These are phyloP conservation scores for Pontoporia blainvillei DNA, from an alignment of 2,113 vertebrate genomes.

Conservation along the genomic window DNA sequence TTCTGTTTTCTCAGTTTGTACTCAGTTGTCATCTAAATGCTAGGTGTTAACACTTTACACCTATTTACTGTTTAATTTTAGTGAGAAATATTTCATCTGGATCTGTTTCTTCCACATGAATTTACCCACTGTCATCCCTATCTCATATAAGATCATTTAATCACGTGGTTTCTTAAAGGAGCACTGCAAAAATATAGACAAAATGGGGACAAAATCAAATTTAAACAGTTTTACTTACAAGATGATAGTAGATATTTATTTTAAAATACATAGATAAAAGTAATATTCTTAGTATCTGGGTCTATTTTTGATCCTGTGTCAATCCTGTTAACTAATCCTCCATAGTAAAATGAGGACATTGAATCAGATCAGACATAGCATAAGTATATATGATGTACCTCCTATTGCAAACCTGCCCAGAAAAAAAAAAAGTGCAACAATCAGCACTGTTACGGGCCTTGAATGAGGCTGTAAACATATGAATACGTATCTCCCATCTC, in stretches of 20 bases:
- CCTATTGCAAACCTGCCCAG: neutral
- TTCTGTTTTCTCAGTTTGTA: slow-evolving; percentile 3
- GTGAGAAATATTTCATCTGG: slow-evolving; percentile 38
- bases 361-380: neutral
- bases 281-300: neutral
- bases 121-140: neutral
- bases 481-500: neutral
- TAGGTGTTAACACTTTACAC: slow-evolving; percentile 15
- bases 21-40: slow-evolving; percentile 27
- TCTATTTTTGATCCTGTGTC: neutral
- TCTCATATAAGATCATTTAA: slow-evolving; percentile 7
- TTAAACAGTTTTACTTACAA: neutral
- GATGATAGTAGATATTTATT: neutral
- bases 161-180: neutral
- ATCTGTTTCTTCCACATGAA: neutral
- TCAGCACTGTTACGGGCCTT: neutral
- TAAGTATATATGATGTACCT: neutral
- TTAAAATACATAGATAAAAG: neutral
- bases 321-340: neutral
- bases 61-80: neutral
- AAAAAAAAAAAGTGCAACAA: neutral
- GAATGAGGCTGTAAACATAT: neutral
- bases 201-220: neutral
- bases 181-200: slow-evolving; percentile 1
- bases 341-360: neutral